Evolutionary conservation across 1,140 invertebrate genomes (phyloP).

Genomic region (Propsilocerus akamusi): DNA sequence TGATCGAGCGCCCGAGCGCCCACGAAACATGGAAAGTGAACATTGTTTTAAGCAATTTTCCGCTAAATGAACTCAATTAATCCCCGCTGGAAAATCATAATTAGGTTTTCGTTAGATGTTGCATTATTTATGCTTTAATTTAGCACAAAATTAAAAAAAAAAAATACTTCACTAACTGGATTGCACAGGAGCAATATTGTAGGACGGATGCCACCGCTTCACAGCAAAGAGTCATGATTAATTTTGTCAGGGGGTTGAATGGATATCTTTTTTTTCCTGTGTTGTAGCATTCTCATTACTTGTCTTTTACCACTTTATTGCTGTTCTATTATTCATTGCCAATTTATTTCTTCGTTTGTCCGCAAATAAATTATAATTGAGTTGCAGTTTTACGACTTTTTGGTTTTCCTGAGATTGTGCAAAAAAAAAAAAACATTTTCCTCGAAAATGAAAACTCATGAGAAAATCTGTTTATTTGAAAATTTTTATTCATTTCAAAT

Average conservation of each 20-base stretch:
- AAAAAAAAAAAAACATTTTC: no score
- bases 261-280: background rate
- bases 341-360: background rate
- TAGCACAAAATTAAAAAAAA: background rate
- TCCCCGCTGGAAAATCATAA: background rate
- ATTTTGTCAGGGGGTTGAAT: no score
- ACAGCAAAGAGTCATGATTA: no score
- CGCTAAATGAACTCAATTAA: no score
- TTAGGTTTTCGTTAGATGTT: conserved; percentile 1
- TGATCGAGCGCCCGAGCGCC: no score
- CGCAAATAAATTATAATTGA: conserved; percentile 2
- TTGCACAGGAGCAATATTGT: background rate
- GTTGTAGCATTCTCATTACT: conserved; percentile 2
- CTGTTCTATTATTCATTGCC: conserved; percentile 1
- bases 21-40: no score
- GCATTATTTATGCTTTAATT: conserved; percentile 2
- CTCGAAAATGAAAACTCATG: no score
- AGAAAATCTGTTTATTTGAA: background rate
- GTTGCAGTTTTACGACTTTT: background rate
- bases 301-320: background rate
- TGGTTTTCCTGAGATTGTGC: no score
- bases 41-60: no score
- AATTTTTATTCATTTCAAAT: no score
- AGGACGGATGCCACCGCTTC: no score
- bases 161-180: background rate